Evolutionary conservation across 35 echinoderm and acorn worm species (phyloP).

Genomic region (Lytechinus variegatus): DNA sequence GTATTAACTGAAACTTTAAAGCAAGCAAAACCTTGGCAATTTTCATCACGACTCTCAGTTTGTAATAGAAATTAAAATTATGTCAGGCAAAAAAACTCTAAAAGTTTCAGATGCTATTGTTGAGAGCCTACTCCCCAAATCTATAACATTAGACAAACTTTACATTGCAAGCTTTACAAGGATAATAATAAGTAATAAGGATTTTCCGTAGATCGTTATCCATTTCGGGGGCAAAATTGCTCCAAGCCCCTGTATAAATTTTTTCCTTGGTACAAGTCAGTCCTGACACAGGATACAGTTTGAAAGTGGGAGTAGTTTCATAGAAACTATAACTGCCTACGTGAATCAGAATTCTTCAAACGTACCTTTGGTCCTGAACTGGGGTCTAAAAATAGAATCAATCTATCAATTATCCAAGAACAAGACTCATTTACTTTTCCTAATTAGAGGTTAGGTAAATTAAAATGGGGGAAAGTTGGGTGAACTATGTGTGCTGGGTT

Average conservation of each 20-base stretch:
- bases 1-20: neutral
- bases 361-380: neutral
- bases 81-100: no score
- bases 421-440: neutral
- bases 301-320: neutral
- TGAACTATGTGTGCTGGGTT: neutral
- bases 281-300: neutral
- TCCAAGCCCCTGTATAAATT: no score
- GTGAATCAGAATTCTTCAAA: neutral
- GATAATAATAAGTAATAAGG: no score
- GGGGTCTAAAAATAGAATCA: neutral
- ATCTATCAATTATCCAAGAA: neutral
- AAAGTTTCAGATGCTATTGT: no score
- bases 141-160: no score
- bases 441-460: constrained; percentile 12
- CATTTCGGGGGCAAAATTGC: no score
- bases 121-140: no score
- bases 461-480: neutral
- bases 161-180: no score
- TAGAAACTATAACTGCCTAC: neutral
- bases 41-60: neutral
- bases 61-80: neutral
- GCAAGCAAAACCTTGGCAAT: neutral
- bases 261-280: no score
- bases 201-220: no score